Base-by-base conservation (phyloP, 2,113 vertebrate species). In the Telmatochromis brichardi region DNA sequence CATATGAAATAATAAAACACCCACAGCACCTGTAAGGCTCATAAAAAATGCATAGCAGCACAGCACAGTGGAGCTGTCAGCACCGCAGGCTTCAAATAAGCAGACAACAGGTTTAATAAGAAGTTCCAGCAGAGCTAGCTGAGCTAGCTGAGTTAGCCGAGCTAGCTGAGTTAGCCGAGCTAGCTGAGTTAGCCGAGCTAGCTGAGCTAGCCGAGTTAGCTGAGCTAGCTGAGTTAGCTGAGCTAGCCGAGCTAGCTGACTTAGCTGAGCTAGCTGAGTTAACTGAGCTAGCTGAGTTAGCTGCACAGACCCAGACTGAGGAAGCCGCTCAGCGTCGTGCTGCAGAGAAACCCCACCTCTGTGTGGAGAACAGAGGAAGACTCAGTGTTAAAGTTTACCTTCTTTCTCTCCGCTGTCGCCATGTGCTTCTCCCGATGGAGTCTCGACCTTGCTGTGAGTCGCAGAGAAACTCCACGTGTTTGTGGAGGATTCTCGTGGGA, bases 141-240 rank as follows among this genome's bases (percentile, higher is more conserved):
- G 4, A 40, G 79, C 0, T 81, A 81, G 53, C 53, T 3, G 21
- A 40, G 79, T 0, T 42, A 81, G 53, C 35, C 0, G 9, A 26
- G 79, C 0, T 81, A 57, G 53, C 53, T 1, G 35, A 40, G 79
- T 0, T 57, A 57, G 53, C 53, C 0, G 21, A 40, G 79, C 0
- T 81, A 57, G 53, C 53, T 0, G 35, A 40, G 79, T 0, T 81
- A 57, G 53, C 35, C 0, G 35, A 40, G 79, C 0, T 42, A 57
- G 53, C 53, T 0, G 35, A 40, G 79, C 0, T 81, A 57, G 53
- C 35, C 0, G 21, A 40, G 79, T 0, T 81, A 42, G 53, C 53
- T 1, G 35, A 40, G 78, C 0, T 55, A 81, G 53, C 53, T 1
- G 33, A 37, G 78, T 0, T 80, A 55, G 33, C 51, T 5, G 35